Percentiles rank a stretch among this genome's conserved stretches.
Evolutionary conservation across 2,888 invertebrate species (phyloP).

Genomic region (Agrochola lychnidis): DNA sequence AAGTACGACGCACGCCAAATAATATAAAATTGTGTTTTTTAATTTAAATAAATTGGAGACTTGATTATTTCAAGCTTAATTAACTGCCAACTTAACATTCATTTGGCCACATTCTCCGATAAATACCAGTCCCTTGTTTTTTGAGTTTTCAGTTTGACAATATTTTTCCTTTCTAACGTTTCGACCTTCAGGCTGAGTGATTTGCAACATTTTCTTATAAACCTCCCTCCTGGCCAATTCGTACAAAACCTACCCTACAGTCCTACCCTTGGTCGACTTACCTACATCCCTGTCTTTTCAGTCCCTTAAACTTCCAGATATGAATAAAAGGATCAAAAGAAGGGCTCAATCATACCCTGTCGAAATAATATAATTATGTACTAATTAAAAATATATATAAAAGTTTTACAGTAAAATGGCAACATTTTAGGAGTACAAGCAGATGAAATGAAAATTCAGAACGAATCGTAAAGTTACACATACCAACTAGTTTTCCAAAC

Average conservation of each 20-base stretch:
- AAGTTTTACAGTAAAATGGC: slow-evolving; percentile 78
- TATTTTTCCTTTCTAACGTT: slow-evolving; percentile 42
- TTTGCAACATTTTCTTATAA: slow-evolving; percentile 76
- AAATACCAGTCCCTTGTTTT: slow-evolving; percentile 42
- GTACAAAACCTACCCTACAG: slow-evolving; percentile 87
- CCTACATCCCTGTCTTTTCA: slow-evolving; percentile 88
- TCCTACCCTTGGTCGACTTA: slow-evolving; percentile 81
- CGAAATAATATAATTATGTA: slow-evolving; percentile 77
- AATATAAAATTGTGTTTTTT: slow-evolving; percentile 54
- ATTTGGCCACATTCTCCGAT: slow-evolving; percentile 63
- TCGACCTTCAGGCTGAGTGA: slow-evolving; percentile 69
- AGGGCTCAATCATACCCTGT: slow-evolving; percentile 82
- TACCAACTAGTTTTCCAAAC: slow-evolving; percentile 69
- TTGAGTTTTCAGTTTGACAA: slow-evolving; percentile 46
- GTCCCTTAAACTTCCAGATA: slow-evolving; percentile 83
- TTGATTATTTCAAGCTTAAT: slow-evolving; percentile 54
- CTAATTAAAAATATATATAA: slow-evolving; percentile 69
- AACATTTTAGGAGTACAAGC: slow-evolving; percentile 79
- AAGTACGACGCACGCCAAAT: slow-evolving; percentile 75
- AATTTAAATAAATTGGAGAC: slow-evolving; percentile 56
- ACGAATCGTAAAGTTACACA: slow-evolving; percentile 65
- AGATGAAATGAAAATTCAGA: slow-evolving; percentile 69
- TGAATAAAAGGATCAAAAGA: slow-evolving; percentile 79
- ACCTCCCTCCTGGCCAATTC: slow-evolving; percentile 82
- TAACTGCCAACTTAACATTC: slow-evolving; percentile 49